Evolutionary conservation across 1,140 invertebrate genomes (phyloP).

Genomic region (Zaprionus ghesquierei): DNA sequence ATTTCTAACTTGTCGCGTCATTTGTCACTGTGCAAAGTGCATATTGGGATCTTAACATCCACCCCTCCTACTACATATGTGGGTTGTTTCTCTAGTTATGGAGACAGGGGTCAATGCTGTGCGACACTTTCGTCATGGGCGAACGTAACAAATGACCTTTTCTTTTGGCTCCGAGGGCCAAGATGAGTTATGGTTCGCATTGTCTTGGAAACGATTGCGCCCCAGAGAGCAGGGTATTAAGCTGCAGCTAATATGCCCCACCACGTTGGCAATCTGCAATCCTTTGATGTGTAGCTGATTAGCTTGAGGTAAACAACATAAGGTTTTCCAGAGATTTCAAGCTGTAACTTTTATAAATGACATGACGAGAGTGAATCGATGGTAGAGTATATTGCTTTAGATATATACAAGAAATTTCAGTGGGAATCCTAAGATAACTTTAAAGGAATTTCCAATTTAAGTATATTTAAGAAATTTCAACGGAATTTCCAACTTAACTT

Average conservation of each 20-base stretch:
- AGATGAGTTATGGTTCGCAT: conserved; percentile 57
- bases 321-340: conserved; percentile 19
- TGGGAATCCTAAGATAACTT: too few relatives aligned
- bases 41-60: conserved; percentile 15
- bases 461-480: background rate
- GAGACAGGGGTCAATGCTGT: conserved; percentile 57
- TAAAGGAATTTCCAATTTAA: background rate
- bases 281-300: conserved; percentile 51
- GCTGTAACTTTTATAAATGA: conserved; percentile 9
- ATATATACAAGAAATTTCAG: background rate
- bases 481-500: background rate
- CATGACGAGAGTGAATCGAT: background rate
- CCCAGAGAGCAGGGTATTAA: conserved; percentile 32
- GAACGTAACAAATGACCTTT: conserved; percentile 70
- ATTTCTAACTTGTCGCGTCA: conserved; percentile 43
- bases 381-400: background rate
- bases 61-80: conserved; percentile 53
- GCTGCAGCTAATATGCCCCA: conserved; percentile 54
- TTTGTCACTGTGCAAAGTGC: conserved; percentile 62
- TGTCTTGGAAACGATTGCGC: conserved; percentile 1
- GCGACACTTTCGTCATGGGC: conserved; percentile 72
- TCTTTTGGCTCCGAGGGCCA: conserved; percentile 34
- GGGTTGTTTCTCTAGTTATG: background rate
- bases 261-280: conserved; percentile 57
- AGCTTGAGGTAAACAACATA: conserved; percentile 28